Percentiles rank a stretch among this genome's conserved stretches.
phyloP scores from a whole-genome alignment of 2,888 invertebrate genomes.

The Congeria kusceri region DNA sequence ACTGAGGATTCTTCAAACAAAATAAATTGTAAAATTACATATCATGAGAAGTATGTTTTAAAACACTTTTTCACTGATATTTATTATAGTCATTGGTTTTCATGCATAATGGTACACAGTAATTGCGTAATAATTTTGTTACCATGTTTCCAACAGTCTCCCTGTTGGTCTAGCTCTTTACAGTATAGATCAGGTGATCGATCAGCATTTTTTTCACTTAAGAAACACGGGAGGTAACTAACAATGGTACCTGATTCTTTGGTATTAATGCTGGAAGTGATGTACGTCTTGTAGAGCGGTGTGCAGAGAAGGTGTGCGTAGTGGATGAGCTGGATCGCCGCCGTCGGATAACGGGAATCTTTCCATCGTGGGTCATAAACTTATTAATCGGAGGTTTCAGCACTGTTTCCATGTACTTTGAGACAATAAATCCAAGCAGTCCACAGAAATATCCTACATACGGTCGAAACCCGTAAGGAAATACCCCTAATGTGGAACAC shows the following conservation, averaged over 20 bases:
- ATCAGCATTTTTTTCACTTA: too few species aligned
- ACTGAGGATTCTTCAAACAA: too few species aligned
- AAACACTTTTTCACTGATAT: too few species aligned
- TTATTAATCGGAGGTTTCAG: constrained; percentile 81
- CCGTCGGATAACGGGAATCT: constrained; percentile 83
- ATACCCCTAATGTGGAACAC: constrained; percentile 79
- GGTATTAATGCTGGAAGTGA: constrained; percentile 84
- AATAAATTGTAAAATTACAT: too few species aligned
- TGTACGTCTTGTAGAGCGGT: constrained; percentile 83
- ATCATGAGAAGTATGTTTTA: too few species aligned
- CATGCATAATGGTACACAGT: too few species aligned
- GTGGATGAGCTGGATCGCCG: constrained; percentile 82
- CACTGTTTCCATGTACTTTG: constrained; percentile 84
- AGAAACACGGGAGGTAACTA: constrained; percentile 24
- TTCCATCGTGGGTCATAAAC: constrained; percentile 82
- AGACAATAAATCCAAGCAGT: constrained; percentile 81
- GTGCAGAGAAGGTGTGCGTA: constrained; percentile 78
- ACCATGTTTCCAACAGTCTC: too few species aligned
- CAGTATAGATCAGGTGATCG: too few species aligned
- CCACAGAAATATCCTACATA: constrained; percentile 83
- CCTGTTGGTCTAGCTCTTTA: too few species aligned
- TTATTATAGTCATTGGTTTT: too few species aligned
- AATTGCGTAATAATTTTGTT: too few species aligned
- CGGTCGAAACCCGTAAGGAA: constrained; percentile 80
- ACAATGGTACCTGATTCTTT: constrained; percentile 83